Evolutionary conservation across 1,140 invertebrate genomes (phyloP), one percentile per base, ranked within the genome.

Genomic region (Chrysopa pallens): DNA sequence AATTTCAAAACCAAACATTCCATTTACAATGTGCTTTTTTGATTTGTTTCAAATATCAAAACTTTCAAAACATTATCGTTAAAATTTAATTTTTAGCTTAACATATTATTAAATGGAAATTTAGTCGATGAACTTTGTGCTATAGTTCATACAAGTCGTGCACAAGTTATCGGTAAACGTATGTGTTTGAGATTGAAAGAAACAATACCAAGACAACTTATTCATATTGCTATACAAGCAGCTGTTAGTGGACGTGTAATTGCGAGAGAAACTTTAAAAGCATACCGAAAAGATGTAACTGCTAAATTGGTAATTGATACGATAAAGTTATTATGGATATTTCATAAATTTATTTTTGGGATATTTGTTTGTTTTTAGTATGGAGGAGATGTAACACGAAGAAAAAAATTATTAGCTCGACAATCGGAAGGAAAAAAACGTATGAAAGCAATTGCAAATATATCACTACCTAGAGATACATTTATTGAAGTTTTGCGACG

Each of bases 391-490:
- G 71, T 91, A 5, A 87, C 85, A 1, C 71, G 94, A 50, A 74
- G 80, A 57, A 86, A 78, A 63, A 98, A 98, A 60, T 66, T 98
- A 14, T 61, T 98, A 8, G 77, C 76, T 47, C 72, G 81, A 55
- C 94, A 98, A 67, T 73, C 80, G 3, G 87, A 93, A 55, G 92
- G 93, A 6, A 97, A 98, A 59, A 88, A 89, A 59, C 78, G 79
- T 63, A 81, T 98, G 81, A 75, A 81, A 56, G 79, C 79, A 69
- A 69, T 94, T 45, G 92, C 89, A 35, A 91, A 89, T 55, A 84
- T 98, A 47, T 73, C 80, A 53, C 65, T 98, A 47, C 89, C 90
- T 6, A 74, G 88, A 62, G 83, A 97, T 56, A 90, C 88, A 8
- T 97, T 97, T 64, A 89, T 97, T 48, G 80, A 91, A 64, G 76